phyloP scores from a whole-genome alignment of 1,140 invertebrate species.

The Spodoptera litura region DNA sequence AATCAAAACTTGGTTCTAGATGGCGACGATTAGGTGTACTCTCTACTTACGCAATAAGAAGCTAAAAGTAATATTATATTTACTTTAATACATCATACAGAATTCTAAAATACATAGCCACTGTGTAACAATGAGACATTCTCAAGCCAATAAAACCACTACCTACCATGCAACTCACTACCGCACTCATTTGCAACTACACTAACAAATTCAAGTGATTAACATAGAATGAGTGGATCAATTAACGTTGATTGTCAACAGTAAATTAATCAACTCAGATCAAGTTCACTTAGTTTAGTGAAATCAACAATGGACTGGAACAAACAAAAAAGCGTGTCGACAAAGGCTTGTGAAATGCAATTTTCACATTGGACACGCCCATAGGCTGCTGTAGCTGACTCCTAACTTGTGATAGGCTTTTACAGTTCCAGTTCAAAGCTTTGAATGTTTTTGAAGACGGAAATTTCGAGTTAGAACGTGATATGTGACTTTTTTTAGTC shows the following conservation, averaged over 20 bases:
- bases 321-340: conserved; percentile 57
- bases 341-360: conserved; percentile 68
- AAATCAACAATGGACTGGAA: conserved; percentile 43
- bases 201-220: neutral
- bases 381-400: conserved; percentile 38
- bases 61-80: too few species aligned
- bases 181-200: neutral
- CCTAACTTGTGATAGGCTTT: conserved; percentile 30
- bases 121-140: too few species aligned
- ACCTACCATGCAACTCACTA: too few species aligned
- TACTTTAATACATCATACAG: too few species aligned
- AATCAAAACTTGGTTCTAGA: too few species aligned
- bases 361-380: conserved; percentile 65
- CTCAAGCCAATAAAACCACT: too few species aligned
- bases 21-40: too few species aligned
- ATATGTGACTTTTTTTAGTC: conserved; percentile 15
- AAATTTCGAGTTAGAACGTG: conserved; percentile 11
- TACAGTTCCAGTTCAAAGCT: conserved; percentile 63
- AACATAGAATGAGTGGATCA: conserved; percentile 11
- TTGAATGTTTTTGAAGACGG: conserved; percentile 54
- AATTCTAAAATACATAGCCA: too few species aligned
- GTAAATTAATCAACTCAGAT: conserved; percentile 25
- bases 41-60: too few species aligned
- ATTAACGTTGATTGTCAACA: conserved; percentile 21
- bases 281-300: neutral